Conservation (phyloP, 2,113 vertebrate species). For the Cebus imitator region DNA sequence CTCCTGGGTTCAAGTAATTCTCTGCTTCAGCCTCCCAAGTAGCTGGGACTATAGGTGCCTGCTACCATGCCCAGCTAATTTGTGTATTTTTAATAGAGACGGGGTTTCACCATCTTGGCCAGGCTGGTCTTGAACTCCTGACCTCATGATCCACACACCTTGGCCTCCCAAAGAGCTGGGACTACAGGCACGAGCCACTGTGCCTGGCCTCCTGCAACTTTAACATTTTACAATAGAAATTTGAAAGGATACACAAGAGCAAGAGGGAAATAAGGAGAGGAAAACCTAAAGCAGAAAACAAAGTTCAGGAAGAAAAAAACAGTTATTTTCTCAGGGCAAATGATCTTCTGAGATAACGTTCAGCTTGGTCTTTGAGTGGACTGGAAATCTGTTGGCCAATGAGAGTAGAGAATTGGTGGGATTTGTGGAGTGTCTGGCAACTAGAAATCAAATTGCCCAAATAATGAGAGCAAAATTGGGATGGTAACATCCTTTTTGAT, state of each 20-base stretch:
- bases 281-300: constrained; percentile 1
- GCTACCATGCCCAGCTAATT: too few relatives aligned
- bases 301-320: not conserved
- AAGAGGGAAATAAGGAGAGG: not conserved
- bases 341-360: not conserved
- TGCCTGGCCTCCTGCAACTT: not conserved
- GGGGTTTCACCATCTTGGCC: too few relatives aligned
- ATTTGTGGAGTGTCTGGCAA: not conserved
- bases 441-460: not conserved
- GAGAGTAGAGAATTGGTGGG: not conserved
- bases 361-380: not conserved
- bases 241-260: not conserved
- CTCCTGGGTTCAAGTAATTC: too few relatives aligned
- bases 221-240: constrained; percentile 42
- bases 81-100: too few relatives aligned
- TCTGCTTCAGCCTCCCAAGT: too few relatives aligned
- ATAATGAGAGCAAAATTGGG: constrained; percentile 17
- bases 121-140: too few relatives aligned
- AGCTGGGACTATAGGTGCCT: too few relatives aligned
- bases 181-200: too few relatives aligned
- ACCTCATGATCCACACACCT: too few relatives aligned
- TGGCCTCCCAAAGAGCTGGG: too few relatives aligned
- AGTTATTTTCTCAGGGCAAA: constrained; percentile 16
- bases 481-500: not conserved
- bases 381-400: not conserved